These are phyloP conservation scores for Megaptera novaeangliae DNA, from an alignment of 2,113 vertebrate species.

Conservation along the genomic window DNA sequence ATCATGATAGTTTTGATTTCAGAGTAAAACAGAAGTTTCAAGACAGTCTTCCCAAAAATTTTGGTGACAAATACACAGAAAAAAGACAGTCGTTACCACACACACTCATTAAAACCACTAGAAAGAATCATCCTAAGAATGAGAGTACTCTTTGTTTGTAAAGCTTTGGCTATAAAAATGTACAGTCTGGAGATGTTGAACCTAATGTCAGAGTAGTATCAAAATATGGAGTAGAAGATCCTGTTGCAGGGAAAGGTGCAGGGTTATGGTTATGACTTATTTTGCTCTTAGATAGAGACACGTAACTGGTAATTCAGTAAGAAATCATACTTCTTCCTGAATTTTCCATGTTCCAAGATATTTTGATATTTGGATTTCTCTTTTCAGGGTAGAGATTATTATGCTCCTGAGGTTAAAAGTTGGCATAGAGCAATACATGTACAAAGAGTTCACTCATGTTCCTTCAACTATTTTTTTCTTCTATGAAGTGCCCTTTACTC, in stretches of 20 bases:
- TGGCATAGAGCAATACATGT: neutral
- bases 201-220: neutral
- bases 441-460: neutral
- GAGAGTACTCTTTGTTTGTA: neutral
- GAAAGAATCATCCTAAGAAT: neutral
- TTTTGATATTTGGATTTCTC: neutral
- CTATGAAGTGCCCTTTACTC: neutral
- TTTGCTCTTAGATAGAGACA: neutral
- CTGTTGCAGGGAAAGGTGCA: neutral
- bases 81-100: neutral
- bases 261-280: neutral
- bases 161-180: neutral
- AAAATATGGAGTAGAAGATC: neutral
- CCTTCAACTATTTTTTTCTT: neutral
- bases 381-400: neutral
- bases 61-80: neutral
- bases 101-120: neutral
- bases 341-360: neutral
- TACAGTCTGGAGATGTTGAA: neutral
- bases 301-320: neutral
- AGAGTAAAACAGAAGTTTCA: neutral
- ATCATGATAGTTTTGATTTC: neutral
- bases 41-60: neutral
- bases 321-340: neutral
- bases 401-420: neutral